These are phyloP conservation scores for Helicoverpa assulta DNA, from an alignment of 2,888 invertebrate genomes.

Conservation along the genomic window DNA sequence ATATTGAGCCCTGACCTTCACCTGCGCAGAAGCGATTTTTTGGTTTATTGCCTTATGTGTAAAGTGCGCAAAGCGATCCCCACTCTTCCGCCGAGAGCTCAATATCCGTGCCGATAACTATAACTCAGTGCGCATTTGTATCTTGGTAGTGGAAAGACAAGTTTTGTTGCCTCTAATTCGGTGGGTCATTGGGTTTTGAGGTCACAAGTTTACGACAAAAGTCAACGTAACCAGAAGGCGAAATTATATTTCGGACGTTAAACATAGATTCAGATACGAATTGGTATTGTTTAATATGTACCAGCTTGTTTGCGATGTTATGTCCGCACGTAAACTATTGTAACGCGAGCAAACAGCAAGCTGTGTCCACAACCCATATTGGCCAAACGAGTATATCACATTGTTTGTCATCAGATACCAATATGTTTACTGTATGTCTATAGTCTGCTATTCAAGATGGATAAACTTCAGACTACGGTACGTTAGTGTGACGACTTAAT, in stretches of 20 bases:
- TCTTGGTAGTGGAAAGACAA: slow-evolving; percentile 19
- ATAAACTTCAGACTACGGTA: neutral
- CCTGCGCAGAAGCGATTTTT: no score
- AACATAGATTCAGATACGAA: slow-evolving; percentile 28
- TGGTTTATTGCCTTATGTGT: no score
- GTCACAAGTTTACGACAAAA: slow-evolving; percentile 5
- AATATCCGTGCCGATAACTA: no score
- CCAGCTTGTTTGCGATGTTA: slow-evolving; percentile 35
- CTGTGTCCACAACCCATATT: slow-evolving; percentile 23
- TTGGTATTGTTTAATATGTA: slow-evolving; percentile 37
- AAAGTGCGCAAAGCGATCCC: no score
- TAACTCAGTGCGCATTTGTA: slow-evolving; percentile 37
- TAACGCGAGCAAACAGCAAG: slow-evolving; percentile 22
- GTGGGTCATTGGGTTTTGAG: slow-evolving; percentile 44
- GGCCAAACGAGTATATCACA: neutral
- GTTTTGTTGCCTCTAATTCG: slow-evolving; percentile 7
- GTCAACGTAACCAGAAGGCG: neutral
- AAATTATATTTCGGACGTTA: neutral
- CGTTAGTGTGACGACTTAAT: neutral
- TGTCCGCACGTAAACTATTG: slow-evolving; percentile 37
- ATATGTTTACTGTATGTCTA: no score
- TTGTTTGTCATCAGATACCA: neutral
- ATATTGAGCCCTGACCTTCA: no score
- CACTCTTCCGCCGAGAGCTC: no score
- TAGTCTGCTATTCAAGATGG: neutral